phyloP scores from a whole-genome alignment of 2,113 vertebrate species.

The Opisthocomus hoazin region DNA sequence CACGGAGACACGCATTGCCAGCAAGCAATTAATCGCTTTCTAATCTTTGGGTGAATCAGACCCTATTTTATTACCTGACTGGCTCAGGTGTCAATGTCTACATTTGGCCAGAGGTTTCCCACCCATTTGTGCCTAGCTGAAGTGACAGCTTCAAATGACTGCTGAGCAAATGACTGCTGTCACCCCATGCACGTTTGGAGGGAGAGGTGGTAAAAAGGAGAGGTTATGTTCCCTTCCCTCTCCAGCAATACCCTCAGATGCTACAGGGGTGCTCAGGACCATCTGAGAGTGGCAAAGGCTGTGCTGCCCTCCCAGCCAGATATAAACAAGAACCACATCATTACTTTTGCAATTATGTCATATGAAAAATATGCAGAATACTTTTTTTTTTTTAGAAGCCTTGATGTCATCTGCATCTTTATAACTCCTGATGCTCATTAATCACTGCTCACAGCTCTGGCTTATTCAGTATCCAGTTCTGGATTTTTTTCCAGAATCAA shows the following conservation, averaged over 20 bases:
- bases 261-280: background rate
- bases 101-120: background rate
- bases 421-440: background rate
- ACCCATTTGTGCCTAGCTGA: background rate
- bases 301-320: background rate
- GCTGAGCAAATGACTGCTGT: background rate
- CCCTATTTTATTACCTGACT: background rate
- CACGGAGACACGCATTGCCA: background rate
- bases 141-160: background rate
- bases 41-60: background rate
- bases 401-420: background rate
- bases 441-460: background rate
- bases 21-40: background rate
- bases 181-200: background rate
- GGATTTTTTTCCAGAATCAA: accelerated
- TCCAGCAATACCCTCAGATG: background rate
- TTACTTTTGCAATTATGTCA: background rate
- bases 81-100: background rate
- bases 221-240: background rate
- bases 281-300: background rate
- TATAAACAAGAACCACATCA: background rate
- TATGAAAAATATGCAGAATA: background rate
- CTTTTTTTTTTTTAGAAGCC: background rate
- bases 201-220: background rate
- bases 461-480: background rate